These are phyloP conservation scores for Lepidurus apus DNA, from an alignment of 1,140 invertebrate genomes.

Conservation along the genomic window DNA sequence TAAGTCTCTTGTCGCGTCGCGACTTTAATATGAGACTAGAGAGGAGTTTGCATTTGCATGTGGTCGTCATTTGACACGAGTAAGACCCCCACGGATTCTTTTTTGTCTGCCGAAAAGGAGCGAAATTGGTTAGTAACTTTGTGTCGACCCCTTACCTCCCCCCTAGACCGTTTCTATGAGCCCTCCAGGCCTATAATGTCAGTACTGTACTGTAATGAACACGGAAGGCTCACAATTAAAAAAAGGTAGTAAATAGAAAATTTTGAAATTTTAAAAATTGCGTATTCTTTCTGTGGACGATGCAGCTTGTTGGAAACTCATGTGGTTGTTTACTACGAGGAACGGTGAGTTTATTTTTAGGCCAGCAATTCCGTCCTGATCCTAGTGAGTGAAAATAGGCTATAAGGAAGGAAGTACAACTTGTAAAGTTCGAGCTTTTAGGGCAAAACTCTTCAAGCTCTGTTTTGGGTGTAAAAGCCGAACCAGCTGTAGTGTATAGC, in stretches of 20 bases:
- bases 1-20: neutral
- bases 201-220: neutral
- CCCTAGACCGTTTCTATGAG: conserved; percentile 10
- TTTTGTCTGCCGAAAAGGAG: neutral
- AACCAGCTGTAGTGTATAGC: neutral
- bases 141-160: neutral
- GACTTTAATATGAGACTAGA: conserved; percentile 6
- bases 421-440: neutral
- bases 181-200: neutral
- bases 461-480: neutral
- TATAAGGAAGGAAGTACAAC: conserved; percentile 12
- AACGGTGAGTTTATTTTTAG: conserved; percentile 12
- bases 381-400: conserved; percentile 13
- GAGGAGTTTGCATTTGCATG: neutral
- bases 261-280: neutral
- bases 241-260: neutral
- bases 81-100: conserved; percentile 14
- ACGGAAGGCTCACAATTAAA: neutral
- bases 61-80: conserved; percentile 18
- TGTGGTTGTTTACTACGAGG: neutral
- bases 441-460: neutral
- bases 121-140: conserved; percentile 5
- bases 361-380: conserved; percentile 11
- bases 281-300: neutral
- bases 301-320: neutral